Evolutionary conservation across 2,888 invertebrate genomes (phyloP).

Genomic region (Ephialtes manifestator): DNA sequence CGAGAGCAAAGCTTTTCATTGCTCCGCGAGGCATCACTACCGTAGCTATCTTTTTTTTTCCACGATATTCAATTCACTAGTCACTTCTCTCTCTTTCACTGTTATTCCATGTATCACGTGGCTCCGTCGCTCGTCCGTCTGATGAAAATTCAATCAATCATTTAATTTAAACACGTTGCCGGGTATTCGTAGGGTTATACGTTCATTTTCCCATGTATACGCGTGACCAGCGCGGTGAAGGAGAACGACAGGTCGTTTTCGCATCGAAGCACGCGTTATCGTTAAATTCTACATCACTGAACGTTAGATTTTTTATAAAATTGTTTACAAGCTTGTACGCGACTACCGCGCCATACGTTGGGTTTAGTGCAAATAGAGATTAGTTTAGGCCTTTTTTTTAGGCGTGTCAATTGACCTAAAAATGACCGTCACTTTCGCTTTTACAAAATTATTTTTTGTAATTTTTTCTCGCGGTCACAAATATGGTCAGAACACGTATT

Average conservation of each 20-base stretch:
- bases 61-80: slow-evolving; percentile 12
- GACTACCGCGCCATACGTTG: neutral
- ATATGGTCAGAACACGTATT: too few species aligned
- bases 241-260: slow-evolving; percentile 14
- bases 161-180: slow-evolving; percentile 44
- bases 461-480: too few species aligned
- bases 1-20: slow-evolving; percentile 17
- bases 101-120: slow-evolving; percentile 33
- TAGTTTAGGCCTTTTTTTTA: too few species aligned
- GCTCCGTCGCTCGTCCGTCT: slow-evolving; percentile 19
- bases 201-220: neutral
- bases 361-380: neutral
- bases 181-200: neutral
- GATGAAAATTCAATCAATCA: slow-evolving; percentile 69
- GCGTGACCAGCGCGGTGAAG: neutral
- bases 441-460: too few species aligned
- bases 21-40: neutral
- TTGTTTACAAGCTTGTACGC: neutral
- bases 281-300: slow-evolving; percentile 45
- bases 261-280: slow-evolving; percentile 45
- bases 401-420: too few species aligned
- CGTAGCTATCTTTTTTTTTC: slow-evolving; percentile 26
- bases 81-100: slow-evolving; percentile 25
- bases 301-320: neutral
- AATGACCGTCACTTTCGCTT: too few species aligned